Evolutionary conservation across 2,113 vertebrate species (phyloP).

Genomic region (Zapornia atra): DNA sequence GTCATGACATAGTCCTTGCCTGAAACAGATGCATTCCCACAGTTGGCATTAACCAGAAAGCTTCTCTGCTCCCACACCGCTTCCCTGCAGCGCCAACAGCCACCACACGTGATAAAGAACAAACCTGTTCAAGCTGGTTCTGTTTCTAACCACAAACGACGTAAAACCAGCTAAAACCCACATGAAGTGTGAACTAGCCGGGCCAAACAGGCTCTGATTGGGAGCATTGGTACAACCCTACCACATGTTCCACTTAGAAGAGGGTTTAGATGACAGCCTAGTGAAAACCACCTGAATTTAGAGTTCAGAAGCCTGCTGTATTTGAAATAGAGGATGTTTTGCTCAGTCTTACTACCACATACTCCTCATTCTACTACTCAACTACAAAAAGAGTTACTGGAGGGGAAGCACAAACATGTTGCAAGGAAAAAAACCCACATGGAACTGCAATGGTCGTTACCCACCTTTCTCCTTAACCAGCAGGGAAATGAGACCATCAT

Average conservation of each 20-base stretch:
- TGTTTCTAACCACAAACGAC: neutral
- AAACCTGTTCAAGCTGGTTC: neutral
- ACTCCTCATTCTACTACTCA: neutral
- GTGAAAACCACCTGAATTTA: neutral
- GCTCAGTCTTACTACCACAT: rapidly evolving
- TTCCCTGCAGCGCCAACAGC: neutral
- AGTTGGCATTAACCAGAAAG: neutral
- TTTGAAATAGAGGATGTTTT: neutral
- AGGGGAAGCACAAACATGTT: neutral
- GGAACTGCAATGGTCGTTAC: neutral
- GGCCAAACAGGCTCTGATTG: neutral
- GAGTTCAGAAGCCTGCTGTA: neutral
- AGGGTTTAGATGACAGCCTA: neutral
- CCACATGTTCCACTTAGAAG: neutral
- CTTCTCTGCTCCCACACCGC: neutral
- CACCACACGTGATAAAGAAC: too few relatives aligned
- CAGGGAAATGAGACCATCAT: slow-evolving; percentile 96
- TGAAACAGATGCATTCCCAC: slow-evolving; percentile 37
- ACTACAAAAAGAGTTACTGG: neutral
- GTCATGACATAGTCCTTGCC: slow-evolving; percentile 85
- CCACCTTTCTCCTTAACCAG: slow-evolving; percentile 88
- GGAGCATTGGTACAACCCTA: neutral
- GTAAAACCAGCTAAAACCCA: neutral
- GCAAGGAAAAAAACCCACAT: neutral
- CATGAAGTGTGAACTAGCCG: neutral